Base-by-base conservation (phyloP, 2,113 vertebrate species). In the Mormyrus iriodes region DNA sequence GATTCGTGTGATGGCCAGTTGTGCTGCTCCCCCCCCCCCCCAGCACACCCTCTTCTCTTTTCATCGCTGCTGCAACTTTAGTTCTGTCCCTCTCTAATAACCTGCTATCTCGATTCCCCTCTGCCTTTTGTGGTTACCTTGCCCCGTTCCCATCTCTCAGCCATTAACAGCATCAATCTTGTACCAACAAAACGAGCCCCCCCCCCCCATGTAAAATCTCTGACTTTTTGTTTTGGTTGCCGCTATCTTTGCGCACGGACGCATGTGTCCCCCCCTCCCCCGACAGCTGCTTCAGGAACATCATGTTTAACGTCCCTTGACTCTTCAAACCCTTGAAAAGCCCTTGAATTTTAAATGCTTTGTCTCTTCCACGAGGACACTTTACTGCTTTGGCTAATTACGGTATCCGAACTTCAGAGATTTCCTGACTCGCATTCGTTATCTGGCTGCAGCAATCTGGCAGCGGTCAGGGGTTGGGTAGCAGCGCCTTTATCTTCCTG, bases 1-100 rank as follows among this genome's bases (percentile, higher is more conserved):
- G 94, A 96, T 95, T 95, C 95, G 95, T 91, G 93, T 90, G 93
- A 95, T 87, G 46, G 91, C 85, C 85, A 49, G 51, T 46, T 13
- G n/a, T 6, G 76, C 73, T 58, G 49, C 15, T 27, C 48, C 21
- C 84, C 24, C 24, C 17, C 17, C 24, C 44, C 82, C 7, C 17
- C 1, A 49, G n/a, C 8, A 3, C 0, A 27, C 17, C 7, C 7
- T n/a, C 82, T 27, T 0, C 83, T 51, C 46, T 49, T 15, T 46
- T 85, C 48, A 48, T 48, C 83, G 44, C n/a, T 76, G n/a, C 21
- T 24, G 2, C 21, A 49, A 49, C 46, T 85, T 49, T 85, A 49
- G 79, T 39, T 83, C 79, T 46, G 44, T n/a, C 61, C 27, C 46
- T 44, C 46, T 83, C 46, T 42, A 84, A 84, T 46, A 46, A 84